A percentile compares a stretch with the other conserved stretches of the same genome.
Evolutionary conservation across 2,888 invertebrate genomes (phyloP).

Genomic region (Epistrophe grossulariae): DNA sequence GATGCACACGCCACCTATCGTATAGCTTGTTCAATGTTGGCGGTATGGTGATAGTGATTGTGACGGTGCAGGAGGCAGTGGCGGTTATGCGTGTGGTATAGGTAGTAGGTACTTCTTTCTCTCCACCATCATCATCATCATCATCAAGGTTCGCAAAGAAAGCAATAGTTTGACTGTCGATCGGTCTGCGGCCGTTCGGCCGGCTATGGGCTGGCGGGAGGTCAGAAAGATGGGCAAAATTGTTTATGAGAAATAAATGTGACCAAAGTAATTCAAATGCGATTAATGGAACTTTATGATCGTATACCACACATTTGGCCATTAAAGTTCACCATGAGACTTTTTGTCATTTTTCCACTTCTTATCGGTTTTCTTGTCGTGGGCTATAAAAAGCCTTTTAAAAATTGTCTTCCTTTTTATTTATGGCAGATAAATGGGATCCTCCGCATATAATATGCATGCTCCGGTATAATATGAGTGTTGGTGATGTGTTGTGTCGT

Average conservation of each 20-base stretch:
- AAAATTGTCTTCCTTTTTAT: constrained; percentile 74
- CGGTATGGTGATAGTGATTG: background rate
- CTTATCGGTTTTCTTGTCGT: constrained; percentile 68
- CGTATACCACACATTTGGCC: constrained; percentile 68
- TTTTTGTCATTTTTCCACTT: constrained; percentile 75
- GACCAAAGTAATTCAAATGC: constrained; percentile 82
- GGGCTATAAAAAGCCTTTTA: constrained; percentile 76
- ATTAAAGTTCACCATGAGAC: constrained; percentile 68
- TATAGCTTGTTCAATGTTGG: constrained; percentile 42
- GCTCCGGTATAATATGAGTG: background rate
- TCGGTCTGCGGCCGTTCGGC: background rate
- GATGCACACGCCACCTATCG: constrained; percentile 60
- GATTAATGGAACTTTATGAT: constrained; percentile 81
- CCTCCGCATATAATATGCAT: constrained; percentile 8
- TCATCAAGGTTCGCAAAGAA: constrained; percentile 10
- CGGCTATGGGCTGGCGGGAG: constrained; percentile 1
- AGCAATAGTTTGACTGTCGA: background rate
- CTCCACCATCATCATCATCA: constrained; percentile 8
- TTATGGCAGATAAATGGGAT: constrained; percentile 71
- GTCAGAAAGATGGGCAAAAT: constrained; percentile 67
- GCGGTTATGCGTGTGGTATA: constrained; percentile 47
- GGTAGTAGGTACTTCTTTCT: constrained; percentile 20
- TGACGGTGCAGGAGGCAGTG: background rate
- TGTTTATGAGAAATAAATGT: constrained; percentile 75
- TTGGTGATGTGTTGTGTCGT: constrained; percentile 18